Conservation (phyloP, 1,140 invertebrate genomes). For the Drosophila nikananu region DNA sequence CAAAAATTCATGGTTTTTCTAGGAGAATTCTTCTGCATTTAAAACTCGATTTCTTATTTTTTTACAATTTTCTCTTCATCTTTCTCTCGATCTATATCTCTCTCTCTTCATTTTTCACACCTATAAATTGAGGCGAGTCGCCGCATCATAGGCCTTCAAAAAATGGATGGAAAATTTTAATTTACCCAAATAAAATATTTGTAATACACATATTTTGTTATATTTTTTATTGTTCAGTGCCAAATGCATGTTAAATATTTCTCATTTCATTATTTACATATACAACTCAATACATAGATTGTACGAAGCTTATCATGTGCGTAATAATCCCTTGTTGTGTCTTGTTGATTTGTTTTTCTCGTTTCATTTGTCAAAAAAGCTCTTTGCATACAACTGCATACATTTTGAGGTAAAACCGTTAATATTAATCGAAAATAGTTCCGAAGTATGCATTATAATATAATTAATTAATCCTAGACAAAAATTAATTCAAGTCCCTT, state of each 20-base stretch:
- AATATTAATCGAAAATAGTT: constrained; percentile 51
- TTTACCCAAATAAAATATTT: neutral
- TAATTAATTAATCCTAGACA: constrained; percentile 46
- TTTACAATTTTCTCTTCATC: too few species aligned
- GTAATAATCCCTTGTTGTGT: constrained; percentile 19
- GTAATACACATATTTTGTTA: neutral
- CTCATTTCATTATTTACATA: constrained; percentile 44
- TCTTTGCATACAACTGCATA: constrained; percentile 15
- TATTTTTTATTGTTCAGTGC: constrained; percentile 16
- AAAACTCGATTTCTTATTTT: too few species aligned
- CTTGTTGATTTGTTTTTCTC: constrained; percentile 31
- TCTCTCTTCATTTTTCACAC: too few species aligned
- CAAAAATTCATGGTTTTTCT: too few species aligned
- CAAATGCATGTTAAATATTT: constrained; percentile 27
- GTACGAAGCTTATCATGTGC: constrained; percentile 24
- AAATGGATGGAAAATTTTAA: too few species aligned
- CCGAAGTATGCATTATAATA: constrained; percentile 12
- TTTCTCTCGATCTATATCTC: too few species aligned
- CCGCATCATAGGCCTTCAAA: too few species aligned
- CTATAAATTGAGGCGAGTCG: too few species aligned
- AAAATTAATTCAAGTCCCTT: constrained; percentile 25
- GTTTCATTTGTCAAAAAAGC: constrained; percentile 37
- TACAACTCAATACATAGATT: constrained; percentile 22
- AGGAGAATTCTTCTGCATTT: too few species aligned
- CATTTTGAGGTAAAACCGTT: constrained; percentile 46